These are phyloP conservation scores for Cyanoliseus patagonus DNA, from an alignment of 2,113 vertebrate species.

Conservation along the genomic window DNA sequence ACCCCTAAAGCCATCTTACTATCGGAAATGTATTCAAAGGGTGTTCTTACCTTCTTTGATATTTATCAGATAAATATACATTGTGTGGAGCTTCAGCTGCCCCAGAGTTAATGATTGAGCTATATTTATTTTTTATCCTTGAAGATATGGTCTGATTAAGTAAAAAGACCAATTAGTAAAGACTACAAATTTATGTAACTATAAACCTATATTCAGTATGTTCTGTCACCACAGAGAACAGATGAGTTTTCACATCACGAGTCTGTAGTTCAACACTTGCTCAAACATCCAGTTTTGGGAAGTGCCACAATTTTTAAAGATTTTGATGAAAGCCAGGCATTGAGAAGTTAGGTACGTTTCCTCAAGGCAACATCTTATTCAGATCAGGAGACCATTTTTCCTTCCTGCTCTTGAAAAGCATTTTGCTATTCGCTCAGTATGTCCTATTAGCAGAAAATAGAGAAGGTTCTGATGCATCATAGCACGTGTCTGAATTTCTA, in stretches of 20 bases:
- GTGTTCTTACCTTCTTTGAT: not conserved
- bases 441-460: conserved; percentile 38
- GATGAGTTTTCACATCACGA: not conserved
- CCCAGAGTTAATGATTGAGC: not conserved
- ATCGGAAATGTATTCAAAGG: not conserved
- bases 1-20: not conserved
- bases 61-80: not conserved
- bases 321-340: not conserved
- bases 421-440: not conserved
- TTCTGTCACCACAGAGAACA: not conserved
- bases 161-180: not conserved
- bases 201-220: not conserved
- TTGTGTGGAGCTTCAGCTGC: not conserved
- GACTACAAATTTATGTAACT: not conserved
- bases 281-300: not conserved
- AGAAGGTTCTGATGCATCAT: conserved; percentile 45
- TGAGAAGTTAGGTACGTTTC: not conserved
- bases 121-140: conserved; percentile 1
- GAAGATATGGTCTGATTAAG: conserved; percentile 5
- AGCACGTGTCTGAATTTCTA: conserved; percentile 49
- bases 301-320: not conserved
- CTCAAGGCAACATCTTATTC: not conserved
- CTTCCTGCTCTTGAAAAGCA: conserved; percentile 6
- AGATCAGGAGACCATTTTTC: not conserved
- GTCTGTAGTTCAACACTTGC: not conserved